Evolutionary conservation across 2,113 vertebrate species (phyloP).

Genomic region (Syngnathus floridae): DNA sequence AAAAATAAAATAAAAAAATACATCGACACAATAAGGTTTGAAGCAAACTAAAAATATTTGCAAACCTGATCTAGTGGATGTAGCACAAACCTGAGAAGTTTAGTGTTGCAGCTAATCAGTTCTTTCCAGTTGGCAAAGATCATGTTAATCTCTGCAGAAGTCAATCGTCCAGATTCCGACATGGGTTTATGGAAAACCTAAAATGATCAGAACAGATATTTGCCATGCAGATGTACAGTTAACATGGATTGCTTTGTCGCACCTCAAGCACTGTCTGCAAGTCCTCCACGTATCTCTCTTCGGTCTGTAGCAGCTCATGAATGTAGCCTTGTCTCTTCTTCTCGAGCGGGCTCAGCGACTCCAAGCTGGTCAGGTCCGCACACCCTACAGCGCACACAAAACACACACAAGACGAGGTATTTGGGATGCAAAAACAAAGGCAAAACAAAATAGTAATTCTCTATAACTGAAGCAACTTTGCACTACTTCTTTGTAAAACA

Average conservation of each 20-base stretch:
- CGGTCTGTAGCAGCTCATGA: constrained; percentile 88
- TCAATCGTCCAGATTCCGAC: constrained; percentile 81
- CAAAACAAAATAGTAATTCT: not conserved
- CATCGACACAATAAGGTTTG: not conserved
- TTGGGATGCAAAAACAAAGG: not conserved
- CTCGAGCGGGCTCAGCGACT: constrained; percentile 83
- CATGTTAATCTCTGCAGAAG: constrained; percentile 80
- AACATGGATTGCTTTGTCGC: not conserved
- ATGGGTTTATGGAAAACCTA: constrained; percentile 92
- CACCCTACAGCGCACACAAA: constrained; percentile 73
- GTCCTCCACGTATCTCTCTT: constrained; percentile 88
- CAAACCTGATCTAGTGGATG: not conserved
- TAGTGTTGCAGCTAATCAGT: constrained; percentile 85
- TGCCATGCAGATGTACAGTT: not conserved
- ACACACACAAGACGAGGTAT: constrained; percentile 4
- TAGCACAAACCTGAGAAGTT: constrained; percentile 80
- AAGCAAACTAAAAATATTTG: not conserved
- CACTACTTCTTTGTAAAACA: constrained; percentile 27
- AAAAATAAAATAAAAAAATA: not conserved
- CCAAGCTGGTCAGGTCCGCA: constrained; percentile 83
- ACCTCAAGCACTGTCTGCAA: constrained; percentile 91
- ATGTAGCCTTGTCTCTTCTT: constrained; percentile 95
- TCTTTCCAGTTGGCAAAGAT: constrained; percentile 98
- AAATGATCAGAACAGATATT: constrained; percentile 3
- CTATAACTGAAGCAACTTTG: not conserved